phyloP scores from a whole-genome alignment of 2,888 invertebrate genomes.

The Phaedon cochleariae region DNA sequence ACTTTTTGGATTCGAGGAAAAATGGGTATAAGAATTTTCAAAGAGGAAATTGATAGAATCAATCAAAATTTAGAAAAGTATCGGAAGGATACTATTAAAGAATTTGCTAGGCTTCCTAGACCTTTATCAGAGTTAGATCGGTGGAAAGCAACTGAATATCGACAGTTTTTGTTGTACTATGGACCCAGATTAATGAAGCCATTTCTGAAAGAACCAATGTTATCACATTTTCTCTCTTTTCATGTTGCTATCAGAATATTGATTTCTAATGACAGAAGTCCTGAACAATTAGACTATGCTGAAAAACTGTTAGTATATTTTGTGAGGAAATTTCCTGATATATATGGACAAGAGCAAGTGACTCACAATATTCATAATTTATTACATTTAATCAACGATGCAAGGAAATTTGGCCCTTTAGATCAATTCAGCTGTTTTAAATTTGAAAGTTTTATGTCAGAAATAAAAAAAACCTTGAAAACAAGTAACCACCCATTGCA shows the following conservation, averaged over 20 bases:
- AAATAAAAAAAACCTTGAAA: neutral
- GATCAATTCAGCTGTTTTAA: neutral
- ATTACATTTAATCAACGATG: constrained; percentile 1
- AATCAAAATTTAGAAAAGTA: neutral
- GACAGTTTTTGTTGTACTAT: neutral
- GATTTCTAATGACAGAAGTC: neutral
- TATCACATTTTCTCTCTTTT: neutral
- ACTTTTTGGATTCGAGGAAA: constrained; percentile 6
- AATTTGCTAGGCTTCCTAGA: neutral
- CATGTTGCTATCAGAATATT: neutral
- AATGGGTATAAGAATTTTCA: neutral
- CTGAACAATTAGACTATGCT: neutral
- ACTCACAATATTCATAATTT: constrained; percentile 11
- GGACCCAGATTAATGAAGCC: neutral
- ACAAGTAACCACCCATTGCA: neutral
- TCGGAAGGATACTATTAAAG: neutral
- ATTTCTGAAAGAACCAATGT: neutral
- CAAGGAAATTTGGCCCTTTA: constrained; percentile 7
- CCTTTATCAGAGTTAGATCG: neutral
- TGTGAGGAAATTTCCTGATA: neutral
- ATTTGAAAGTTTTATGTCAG: neutral
- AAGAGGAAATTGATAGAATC: constrained; percentile 5
- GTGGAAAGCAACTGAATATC: neutral
- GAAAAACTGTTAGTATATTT: neutral
- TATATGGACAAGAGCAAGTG: neutral